A percentile compares a stretch with the other conserved stretches of the same genome.
Conservation (phyloP, 2,888 invertebrate species). For the Morinoia aosen region DNA sequence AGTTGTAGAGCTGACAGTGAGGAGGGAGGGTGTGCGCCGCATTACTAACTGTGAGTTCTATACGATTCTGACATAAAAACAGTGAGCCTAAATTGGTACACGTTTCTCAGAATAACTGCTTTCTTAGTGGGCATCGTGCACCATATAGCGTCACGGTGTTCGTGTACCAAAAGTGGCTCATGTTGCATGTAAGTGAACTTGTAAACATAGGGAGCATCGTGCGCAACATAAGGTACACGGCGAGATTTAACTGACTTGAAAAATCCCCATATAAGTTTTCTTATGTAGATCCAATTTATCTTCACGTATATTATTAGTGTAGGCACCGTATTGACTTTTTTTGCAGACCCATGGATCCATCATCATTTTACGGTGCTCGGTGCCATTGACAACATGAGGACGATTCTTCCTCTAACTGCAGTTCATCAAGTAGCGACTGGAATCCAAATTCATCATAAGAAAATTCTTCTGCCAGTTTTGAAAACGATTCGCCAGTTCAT, state of each 20-base stretch:
- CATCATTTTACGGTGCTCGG: too few species aligned
- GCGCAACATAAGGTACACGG: neutral
- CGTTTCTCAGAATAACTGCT: too few species aligned
- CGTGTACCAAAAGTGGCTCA: too few species aligned
- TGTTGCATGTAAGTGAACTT: too few species aligned
- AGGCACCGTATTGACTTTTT: neutral
- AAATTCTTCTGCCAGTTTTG: neutral
- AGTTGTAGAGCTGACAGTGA: too few species aligned
- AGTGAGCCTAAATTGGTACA: too few species aligned
- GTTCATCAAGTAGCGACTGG: constrained; percentile 29
- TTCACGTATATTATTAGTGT: neutral
- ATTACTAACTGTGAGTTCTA: too few species aligned
- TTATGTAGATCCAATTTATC: neutral
- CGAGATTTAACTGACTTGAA: neutral
- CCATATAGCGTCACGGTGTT: too few species aligned
- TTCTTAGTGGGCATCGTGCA: too few species aligned
- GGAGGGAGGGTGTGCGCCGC: too few species aligned
- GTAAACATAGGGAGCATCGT: neutral
- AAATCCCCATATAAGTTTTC: neutral
- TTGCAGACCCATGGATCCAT: neutral
- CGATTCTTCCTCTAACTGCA: constrained; percentile 13
- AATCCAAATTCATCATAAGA: neutral
- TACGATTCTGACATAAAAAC: too few species aligned
- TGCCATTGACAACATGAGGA: too few species aligned
- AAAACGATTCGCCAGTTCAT: neutral